Base-by-base conservation (phyloP, 2,797 vertebrate species). In the Tokudaia muenninki region DNA sequence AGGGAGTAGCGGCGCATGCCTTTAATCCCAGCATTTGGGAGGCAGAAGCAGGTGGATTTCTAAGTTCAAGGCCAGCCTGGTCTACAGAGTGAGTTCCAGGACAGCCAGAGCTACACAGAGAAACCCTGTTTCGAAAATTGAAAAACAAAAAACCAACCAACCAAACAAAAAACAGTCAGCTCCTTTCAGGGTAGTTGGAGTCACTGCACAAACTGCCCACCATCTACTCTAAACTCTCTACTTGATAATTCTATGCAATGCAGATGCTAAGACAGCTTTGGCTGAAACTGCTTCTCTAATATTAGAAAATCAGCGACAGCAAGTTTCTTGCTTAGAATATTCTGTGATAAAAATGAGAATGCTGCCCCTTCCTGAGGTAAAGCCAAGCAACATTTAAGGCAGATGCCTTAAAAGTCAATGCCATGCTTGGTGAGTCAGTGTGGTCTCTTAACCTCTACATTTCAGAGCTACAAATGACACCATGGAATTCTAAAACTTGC, bases 221-320 rank as follows among this genome's bases (percentile, higher is more conserved):
- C 19, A 59, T 47, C 70, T 75, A 97, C 81, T 31, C 47, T 17
- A 89, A 87, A 3, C 34, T n/a, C 22, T 84, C 74, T 29, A 86
- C 72, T 92, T 87, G 82, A 61, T 55, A 93, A 94, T 11, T 88
- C 92, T n/a, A 91, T 41, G 80, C 37, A 59, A 61, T 17, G 83
- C 31, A 86, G 34, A 44, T 47, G 55, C 44, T 37, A 82, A 83
- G 47, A 83, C 55, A 97, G 52, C 41, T 95, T 65, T 79, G 65
- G 44, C 16, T 75, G 79, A 96, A 96, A 95, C 26, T 82, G 57
- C 72, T 88, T 90, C 47, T 90, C 77, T 37, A 97, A 74, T 52
- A 81, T 17, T 44, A 92, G 61, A 78, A 70, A 77, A 63, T 88
- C 3, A 12, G 6, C 55, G 81, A 24, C 41, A 95, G 47, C 24